Evolutionary conservation across 2,888 invertebrate species (phyloP), one percentile per base, ranked within the genome.

Genomic region (Malachius bipustulatus): DNA sequence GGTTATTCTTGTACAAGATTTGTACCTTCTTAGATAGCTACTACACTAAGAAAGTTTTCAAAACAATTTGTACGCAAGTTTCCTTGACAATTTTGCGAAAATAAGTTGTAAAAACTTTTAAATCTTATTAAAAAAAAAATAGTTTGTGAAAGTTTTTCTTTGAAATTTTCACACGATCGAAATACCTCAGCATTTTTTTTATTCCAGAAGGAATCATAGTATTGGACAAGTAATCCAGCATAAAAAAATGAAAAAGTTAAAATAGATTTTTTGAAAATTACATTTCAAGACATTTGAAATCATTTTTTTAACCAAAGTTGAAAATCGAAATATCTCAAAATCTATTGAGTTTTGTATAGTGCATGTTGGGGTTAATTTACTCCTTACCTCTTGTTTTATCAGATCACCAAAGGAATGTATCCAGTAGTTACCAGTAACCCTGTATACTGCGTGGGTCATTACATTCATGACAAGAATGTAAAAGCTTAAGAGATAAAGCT

Each of bases 101-200:
- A 19, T 8, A 19, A n/a, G 6, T n/a, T 6, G n/a, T 19, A 19
- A 19, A 6, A n/a, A 19, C n/a, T 19, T 19, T 19, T n/a, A n/a
- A n/a, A n/a, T 6, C 24, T 19, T 19, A 19, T 6, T n/a, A 8
- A 19, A 19, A 8, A 8, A 19, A 8, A n/a, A 19, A 8, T 19
- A 8, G 6, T 19, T 19, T 19, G 6, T 19, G 6, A n/a, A n/a
- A 19, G 24, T 19, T 19, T 19, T 19, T n/a, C 24, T 19, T 19
- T 19, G 24, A 19, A 19, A n/a, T n/a, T 19, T 19, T 19, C 24
- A 19, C 24, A n/a, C n/a, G 24, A 19, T 6, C 24, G 24, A 19
- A 19, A n/a, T 19, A n/a, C n/a, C n/a, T 19, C 6, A 8, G 24
- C 6, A 6, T 19, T 19, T 6, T 19, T 19, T 19, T n/a, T n/a